Percentiles rank a stretch among this genome's conserved stretches.
These are phyloP conservation scores for Etheostoma nigrum DNA, from an alignment of 2,797 vertebrate species.

Conservation along the genomic window DNA sequence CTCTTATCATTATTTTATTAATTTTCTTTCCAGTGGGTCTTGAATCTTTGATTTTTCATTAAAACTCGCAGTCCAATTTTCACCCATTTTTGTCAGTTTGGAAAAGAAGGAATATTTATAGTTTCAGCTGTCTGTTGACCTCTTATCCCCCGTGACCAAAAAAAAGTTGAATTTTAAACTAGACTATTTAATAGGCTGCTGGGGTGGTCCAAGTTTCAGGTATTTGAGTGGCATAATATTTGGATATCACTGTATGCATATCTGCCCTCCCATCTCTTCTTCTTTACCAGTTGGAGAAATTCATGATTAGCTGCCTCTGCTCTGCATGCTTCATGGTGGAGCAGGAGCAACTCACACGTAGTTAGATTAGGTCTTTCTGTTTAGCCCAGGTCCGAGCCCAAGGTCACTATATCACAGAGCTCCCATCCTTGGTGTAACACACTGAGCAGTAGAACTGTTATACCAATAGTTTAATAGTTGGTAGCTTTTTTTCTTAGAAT, in stretches of 20 bases:
- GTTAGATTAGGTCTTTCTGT: constrained; percentile 58
- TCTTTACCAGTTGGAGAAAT: constrained; percentile 50
- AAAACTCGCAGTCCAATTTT: constrained; percentile 37
- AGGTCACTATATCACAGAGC: constrained; percentile 51
- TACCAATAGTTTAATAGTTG: neutral
- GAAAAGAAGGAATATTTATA: constrained; percentile 36
- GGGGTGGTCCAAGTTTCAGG: constrained; percentile 37
- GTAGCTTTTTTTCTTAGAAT: no score
- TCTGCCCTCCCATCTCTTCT: constrained; percentile 58
- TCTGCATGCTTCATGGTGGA: constrained; percentile 50
- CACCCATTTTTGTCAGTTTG: constrained; percentile 13
- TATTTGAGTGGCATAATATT: constrained; percentile 63
- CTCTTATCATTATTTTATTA: constrained; percentile 26
- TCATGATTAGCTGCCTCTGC: constrained; percentile 46
- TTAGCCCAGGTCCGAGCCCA: constrained; percentile 44
- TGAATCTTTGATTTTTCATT: constrained; percentile 48
- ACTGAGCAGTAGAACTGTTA: constrained; percentile 9
- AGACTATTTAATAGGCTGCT: constrained; percentile 35
- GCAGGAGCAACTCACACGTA: constrained; percentile 38
- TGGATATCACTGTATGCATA: constrained; percentile 49
- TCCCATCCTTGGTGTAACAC: constrained; percentile 7
- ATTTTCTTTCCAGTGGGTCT: constrained; percentile 24
- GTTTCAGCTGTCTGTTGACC: constrained; percentile 20
- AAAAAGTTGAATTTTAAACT: constrained; percentile 53
- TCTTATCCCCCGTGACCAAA: constrained; percentile 16